Evolutionary conservation across 2,888 invertebrate genomes (phyloP).

Genomic region (Eupithecia exiguata): DNA sequence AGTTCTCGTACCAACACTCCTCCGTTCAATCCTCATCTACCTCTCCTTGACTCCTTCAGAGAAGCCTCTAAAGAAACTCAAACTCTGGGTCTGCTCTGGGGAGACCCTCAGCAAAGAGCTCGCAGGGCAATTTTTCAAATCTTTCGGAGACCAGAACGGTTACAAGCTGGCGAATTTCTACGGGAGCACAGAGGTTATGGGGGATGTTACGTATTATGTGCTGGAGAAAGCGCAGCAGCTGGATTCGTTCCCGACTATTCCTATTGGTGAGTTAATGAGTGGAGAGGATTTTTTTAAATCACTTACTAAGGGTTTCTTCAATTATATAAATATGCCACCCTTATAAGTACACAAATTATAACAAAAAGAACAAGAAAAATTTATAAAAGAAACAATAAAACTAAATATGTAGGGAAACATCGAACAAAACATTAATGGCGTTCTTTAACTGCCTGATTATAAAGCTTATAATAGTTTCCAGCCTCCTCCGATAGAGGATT

Average conservation of each 20-base stretch:
- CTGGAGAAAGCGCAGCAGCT: constrained; percentile 85
- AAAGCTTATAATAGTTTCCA: too few relatives aligned
- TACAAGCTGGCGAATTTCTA: constrained; percentile 93
- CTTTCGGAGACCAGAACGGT: constrained; percentile 85
- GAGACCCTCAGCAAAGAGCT: constrained; percentile 89
- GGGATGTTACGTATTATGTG: constrained; percentile 92
- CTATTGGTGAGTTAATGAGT: constrained; percentile 86
- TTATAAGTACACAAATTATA: too few relatives aligned
- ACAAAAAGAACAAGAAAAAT: too few relatives aligned
- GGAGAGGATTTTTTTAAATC: too few relatives aligned
- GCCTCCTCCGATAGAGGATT: too few relatives aligned
- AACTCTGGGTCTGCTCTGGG: constrained; percentile 94
- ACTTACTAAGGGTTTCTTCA: too few relatives aligned
- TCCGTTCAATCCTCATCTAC: constrained; percentile 91
- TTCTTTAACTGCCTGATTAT: too few relatives aligned
- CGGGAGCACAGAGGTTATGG: constrained; percentile 96
- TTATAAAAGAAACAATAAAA: too few relatives aligned
- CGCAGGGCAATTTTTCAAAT: constrained; percentile 89
- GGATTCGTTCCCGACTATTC: constrained; percentile 87
- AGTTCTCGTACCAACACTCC: constrained; percentile 92
- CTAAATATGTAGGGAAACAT: too few relatives aligned
- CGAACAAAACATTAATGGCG: too few relatives aligned
- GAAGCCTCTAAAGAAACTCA: constrained; percentile 84
- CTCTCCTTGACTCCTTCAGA: constrained; percentile 84
- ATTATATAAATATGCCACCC: too few relatives aligned